Percentiles rank a stretch among this genome's conserved stretches.
These are phyloP conservation scores for Zaprionus lineosus DNA, from an alignment of 2,888 invertebrate genomes.

Conservation along the genomic window DNA sequence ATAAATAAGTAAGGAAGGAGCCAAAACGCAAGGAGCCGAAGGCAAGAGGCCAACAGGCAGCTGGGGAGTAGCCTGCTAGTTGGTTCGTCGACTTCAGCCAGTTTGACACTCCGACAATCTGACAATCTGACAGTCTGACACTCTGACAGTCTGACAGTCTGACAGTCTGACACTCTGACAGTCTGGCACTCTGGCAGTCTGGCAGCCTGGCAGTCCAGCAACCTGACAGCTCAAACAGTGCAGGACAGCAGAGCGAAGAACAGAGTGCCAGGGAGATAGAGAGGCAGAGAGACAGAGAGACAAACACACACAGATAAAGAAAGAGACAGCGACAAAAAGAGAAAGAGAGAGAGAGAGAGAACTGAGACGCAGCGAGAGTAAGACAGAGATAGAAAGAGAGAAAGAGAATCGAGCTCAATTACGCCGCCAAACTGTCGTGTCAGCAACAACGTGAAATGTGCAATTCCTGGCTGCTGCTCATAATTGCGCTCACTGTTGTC, in stretches of 20 bases:
- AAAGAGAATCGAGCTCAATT: slow-evolving; percentile 72
- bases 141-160: too few relatives aligned
- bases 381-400: slow-evolving; percentile 22
- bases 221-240: too few relatives aligned
- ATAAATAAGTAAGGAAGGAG: slow-evolving; percentile 55
- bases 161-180: slow-evolving; percentile 22
- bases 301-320: not conserved
- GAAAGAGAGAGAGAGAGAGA: not conserved
- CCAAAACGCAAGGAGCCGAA: slow-evolving; percentile 27
- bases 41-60: slow-evolving; percentile 51
- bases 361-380: not conserved
- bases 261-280: too few relatives aligned
- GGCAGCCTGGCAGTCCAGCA: slow-evolving; percentile 13
- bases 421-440: slow-evolving; percentile 76
- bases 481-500: slow-evolving; percentile 83
- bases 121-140: slow-evolving; percentile 14
- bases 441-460: slow-evolving; percentile 83
- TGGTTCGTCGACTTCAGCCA: not conserved
- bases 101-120: slow-evolving; percentile 19
- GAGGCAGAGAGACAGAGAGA: not conserved
- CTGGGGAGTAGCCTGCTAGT: slow-evolving; percentile 29
- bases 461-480: slow-evolving; percentile 83
- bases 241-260: not conserved
- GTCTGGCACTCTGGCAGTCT: slow-evolving; percentile 12
- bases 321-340: not conserved